Base-by-base conservation (phyloP, 2,797 vertebrate genomes). In the Poecilia wingei region DNA sequence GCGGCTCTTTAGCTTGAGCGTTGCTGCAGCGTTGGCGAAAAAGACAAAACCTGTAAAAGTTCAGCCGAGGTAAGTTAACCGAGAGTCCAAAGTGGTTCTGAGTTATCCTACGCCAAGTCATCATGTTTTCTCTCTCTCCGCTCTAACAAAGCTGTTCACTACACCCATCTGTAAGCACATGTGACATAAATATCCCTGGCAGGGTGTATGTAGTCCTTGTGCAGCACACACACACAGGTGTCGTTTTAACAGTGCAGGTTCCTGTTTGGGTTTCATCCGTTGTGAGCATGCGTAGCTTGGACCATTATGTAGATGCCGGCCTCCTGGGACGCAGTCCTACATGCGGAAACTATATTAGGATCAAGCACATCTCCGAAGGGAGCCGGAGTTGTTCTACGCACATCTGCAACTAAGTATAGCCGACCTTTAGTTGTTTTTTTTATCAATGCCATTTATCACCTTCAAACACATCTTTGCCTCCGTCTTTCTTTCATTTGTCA, bases 361-460 rank as follows among this genome's bases (percentile, higher is more conserved):
- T 64, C 28, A 75, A 75, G 53, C 45, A 51, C 14, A 31, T 69
- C 33, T 68, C 33, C n/a, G 28, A 25, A 45, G 41, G 25, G 43
- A 55, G 33, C 10, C 20, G 47, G 45, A 64, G 74, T 33, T 46
- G 22, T 74, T 47, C 22, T 51, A 18, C 59, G 55, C 53, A 45
- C 28, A 59, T 45, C 53, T 70, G 68, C 68, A 70, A n/a, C 22
- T 43, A 69, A 43, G 66, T 43, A 69, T 69, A 69, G 41, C 10
- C n/a, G 10, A 68, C 66, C 66, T 69, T 43, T 6, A 43, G 36
- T 43, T 41, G 66, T 20, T 8, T 43, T 47, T 51, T 51, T 43
- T n/a, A 41, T 25, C 41, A 7, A n/a, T 28, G 45, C 12, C 41
- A n/a, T 70, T 45, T 28, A 70, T 70, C 68, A 70, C 68, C 68